phyloP scores from a whole-genome alignment of 1,140 invertebrate genomes.

The Rhysida immarginata region DNA sequence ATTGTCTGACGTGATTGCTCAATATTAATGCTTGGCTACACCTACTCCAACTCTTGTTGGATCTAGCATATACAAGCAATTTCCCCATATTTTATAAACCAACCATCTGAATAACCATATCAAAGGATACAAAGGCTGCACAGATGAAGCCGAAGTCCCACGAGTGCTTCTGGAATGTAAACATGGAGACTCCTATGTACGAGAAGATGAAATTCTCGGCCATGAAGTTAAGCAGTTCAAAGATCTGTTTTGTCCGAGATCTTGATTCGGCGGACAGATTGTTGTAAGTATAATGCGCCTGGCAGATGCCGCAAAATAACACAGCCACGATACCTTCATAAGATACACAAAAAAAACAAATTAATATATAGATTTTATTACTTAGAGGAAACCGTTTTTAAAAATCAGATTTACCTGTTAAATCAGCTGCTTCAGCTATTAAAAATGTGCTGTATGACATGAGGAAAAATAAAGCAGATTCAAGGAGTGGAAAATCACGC shows the following conservation, averaged over 20 bases:
- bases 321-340: constrained; percentile 78
- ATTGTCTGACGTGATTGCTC: too few species aligned
- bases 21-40: too few species aligned
- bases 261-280: constrained; percentile 79
- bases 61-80: too few species aligned
- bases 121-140: constrained; percentile 66
- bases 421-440: constrained; percentile 82
- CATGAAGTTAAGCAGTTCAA: constrained; percentile 89
- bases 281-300: constrained; percentile 98
- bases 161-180: constrained; percentile 88
- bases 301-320: constrained; percentile 94
- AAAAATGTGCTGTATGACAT: constrained; percentile 97
- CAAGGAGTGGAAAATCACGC: constrained; percentile 84
- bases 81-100: too few species aligned
- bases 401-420: constrained; percentile 54
- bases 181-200: constrained; percentile 97
- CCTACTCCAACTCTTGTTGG: too few species aligned
- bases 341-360: neutral
- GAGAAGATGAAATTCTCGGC: constrained; percentile 98
- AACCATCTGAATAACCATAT: constrained; percentile 2
- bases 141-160: constrained; percentile 86
- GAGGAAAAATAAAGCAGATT: constrained; percentile 88
- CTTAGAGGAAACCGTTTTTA: neutral
- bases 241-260: constrained; percentile 78
- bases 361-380: neutral